Evolutionary conservation across 2,888 invertebrate species (phyloP).

Genomic region (Xylophagus ater): DNA sequence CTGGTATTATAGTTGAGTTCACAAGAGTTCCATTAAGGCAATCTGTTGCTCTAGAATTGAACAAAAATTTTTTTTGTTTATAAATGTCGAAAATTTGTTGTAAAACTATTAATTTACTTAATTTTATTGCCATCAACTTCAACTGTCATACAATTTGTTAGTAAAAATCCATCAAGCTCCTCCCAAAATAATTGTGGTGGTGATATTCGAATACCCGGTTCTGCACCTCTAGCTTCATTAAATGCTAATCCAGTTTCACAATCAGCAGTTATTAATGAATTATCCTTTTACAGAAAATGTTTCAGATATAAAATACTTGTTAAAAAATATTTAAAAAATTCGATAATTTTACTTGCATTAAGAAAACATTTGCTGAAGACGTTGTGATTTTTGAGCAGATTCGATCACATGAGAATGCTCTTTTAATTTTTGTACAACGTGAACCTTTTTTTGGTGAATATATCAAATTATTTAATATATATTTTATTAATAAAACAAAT

Average conservation of each 20-base stretch:
- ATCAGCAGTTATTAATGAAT: slow-evolving; percentile 49
- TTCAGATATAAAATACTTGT: neutral
- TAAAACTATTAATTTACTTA: no score
- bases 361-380: slow-evolving; percentile 45
- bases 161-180: slow-evolving; percentile 42
- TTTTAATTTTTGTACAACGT: slow-evolving; percentile 53
- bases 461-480: neutral
- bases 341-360: slow-evolving; percentile 35
- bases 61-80: neutral
- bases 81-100: no score
- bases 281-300: slow-evolving; percentile 37
- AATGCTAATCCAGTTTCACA: slow-evolving; percentile 49
- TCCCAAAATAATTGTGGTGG: slow-evolving; percentile 48
- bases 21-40: slow-evolving; percentile 60
- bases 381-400: slow-evolving; percentile 54
- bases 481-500: neutral
- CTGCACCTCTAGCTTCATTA: slow-evolving; percentile 48
- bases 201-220: slow-evolving; percentile 37
- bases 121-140: slow-evolving; percentile 39
- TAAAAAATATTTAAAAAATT: neutral
- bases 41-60: slow-evolving; percentile 47
- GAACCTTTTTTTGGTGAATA: slow-evolving; percentile 28
- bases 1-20: slow-evolving; percentile 42
- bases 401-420: slow-evolving; percentile 52
- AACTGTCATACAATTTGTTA: slow-evolving; percentile 50